A percentile compares a stretch with the other conserved stretches of the same genome.
Conservation (phyloP, 2,888 invertebrate genomes). For the Caenorhabditis uteleia region DNA sequence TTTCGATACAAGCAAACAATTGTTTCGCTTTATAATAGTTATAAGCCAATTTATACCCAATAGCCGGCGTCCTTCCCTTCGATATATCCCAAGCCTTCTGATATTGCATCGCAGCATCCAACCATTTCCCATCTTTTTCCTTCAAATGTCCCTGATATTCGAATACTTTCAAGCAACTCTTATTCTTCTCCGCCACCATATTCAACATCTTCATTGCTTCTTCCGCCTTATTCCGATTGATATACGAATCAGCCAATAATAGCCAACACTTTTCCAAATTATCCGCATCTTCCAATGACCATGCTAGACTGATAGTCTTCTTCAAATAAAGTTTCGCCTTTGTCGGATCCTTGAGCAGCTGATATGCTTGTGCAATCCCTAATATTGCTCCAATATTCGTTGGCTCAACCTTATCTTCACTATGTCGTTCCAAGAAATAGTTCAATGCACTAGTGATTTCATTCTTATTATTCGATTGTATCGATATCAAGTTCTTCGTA, state of each 20-base stretch:
- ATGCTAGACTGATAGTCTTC: conserved; percentile 82
- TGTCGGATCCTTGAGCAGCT: conserved; percentile 87
- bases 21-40: conserved; percentile 87
- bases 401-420: conserved; percentile 74
- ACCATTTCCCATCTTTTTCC: conserved; percentile 90
- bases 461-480: conserved; percentile 84
- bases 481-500: conserved; percentile 81
- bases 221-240: conserved; percentile 83
- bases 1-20: conserved; percentile 87
- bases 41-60: conserved; percentile 89
- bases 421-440: conserved; percentile 79
- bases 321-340: conserved; percentile 84
- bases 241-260: conserved; percentile 87
- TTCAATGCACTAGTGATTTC: conserved; percentile 85
- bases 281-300: conserved; percentile 95
- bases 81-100: conserved; percentile 86
- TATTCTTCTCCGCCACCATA: conserved; percentile 69
- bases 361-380: conserved; percentile 84
- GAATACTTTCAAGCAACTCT: conserved; percentile 87
- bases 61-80: conserved; percentile 81
- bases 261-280: conserved; percentile 94
- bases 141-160: conserved; percentile 85
- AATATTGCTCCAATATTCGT: conserved; percentile 85
- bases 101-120: conserved; percentile 83
- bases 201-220: conserved; percentile 83